A percentile compares a stretch with the other conserved stretches of the same genome.
phyloP scores from a whole-genome alignment of 2,113 vertebrate species.

The Willisornis vidua region DNA sequence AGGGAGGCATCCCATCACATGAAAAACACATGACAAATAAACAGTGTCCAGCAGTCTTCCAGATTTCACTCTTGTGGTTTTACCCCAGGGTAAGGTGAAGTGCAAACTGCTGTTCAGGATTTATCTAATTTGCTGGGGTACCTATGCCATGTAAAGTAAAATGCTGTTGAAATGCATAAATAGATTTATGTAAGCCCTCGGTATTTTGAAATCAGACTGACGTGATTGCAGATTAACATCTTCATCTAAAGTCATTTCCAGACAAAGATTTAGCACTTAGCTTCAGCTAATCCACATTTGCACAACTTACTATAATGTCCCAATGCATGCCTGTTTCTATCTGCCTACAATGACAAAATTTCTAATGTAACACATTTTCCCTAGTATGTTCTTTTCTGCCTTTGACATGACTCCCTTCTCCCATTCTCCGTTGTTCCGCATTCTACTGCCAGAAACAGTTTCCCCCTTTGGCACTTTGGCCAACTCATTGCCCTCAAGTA shows the following conservation, averaged over 20 bases:
- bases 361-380: background rate
- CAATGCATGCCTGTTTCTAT: background rate
- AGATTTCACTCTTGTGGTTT: background rate
- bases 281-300: background rate
- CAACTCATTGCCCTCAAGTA: fast-evolving
- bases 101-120: background rate
- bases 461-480: background rate
- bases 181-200: background rate
- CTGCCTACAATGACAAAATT: background rate
- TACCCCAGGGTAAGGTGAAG: background rate
- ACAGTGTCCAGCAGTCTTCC: background rate
- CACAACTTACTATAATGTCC: background rate
- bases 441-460: background rate
- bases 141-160: background rate
- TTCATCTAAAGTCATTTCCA: background rate
- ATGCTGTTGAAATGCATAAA: background rate
- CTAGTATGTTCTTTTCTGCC: background rate
- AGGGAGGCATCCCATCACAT: background rate
- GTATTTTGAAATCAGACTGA: background rate
- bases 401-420: background rate
- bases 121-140: background rate
- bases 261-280: background rate
- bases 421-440: background rate
- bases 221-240: background rate
- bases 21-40: background rate